These are phyloP conservation scores for Sebastes goodei DNA, from an alignment of 2,797 vertebrate genomes.

Conservation along the genomic window DNA sequence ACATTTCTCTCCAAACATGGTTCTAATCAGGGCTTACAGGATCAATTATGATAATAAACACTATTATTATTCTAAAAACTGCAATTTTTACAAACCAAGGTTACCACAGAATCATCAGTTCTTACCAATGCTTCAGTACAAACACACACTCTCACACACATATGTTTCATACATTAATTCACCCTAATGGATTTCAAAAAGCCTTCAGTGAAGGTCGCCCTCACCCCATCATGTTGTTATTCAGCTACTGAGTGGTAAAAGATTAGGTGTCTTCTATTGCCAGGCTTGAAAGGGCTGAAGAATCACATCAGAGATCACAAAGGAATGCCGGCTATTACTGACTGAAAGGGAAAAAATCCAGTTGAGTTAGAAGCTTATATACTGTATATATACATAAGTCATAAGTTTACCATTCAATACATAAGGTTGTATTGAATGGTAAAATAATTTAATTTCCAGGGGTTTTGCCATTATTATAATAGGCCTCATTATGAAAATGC, in stretches of 20 bases:
- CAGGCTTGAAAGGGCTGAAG: neutral
- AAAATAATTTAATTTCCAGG: neutral
- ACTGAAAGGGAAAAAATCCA: neutral
- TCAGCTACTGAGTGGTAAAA: constrained; percentile 24
- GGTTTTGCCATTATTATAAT: constrained; percentile 8
- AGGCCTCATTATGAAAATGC: constrained; percentile 25
- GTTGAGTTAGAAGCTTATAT: constrained; percentile 18
- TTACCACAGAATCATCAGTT: neutral
- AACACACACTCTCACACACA: neutral
- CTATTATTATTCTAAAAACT: neutral
- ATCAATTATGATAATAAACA: neutral
- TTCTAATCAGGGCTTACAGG: neutral
- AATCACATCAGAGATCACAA: constrained; percentile 13
- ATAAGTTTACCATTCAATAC: no score
- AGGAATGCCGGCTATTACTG: neutral
- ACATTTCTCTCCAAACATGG: neutral
- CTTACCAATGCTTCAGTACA: neutral
- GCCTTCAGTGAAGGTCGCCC: constrained; percentile 6
- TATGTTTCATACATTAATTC: constrained; percentile 16
- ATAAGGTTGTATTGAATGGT: constrained; percentile 3
- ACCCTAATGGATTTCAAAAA: constrained; percentile 39
- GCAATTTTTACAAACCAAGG: neutral
- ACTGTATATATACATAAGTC: neutral
- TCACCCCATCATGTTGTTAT: constrained; percentile 17
- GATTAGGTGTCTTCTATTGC: constrained; percentile 21